phyloP scores from a whole-genome alignment of 1,140 invertebrate species.

The Drosophila gunungcola region DNA sequence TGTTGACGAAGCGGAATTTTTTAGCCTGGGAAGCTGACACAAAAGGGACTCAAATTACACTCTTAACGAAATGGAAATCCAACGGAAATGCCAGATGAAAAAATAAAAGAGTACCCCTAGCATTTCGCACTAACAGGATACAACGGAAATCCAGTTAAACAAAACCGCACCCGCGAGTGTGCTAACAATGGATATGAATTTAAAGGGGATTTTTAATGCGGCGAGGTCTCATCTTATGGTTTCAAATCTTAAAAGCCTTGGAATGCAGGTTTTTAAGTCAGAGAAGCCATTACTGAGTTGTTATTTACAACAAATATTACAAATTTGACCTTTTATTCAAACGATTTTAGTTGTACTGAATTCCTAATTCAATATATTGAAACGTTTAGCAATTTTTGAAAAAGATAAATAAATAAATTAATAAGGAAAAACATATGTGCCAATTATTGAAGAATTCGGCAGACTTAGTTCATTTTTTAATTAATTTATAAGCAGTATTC shows the following conservation, averaged over 20 bases:
- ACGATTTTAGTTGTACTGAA: no score
- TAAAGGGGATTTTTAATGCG: background rate
- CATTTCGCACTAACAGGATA: slow-evolving; percentile 26
- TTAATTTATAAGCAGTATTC: background rate
- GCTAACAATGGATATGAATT: slow-evolving; percentile 24
- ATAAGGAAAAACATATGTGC: background rate
- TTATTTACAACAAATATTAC: no score
- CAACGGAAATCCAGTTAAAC: slow-evolving; percentile 21
- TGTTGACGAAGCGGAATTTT: slow-evolving; percentile 33
- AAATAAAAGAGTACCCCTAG: slow-evolving; percentile 1
- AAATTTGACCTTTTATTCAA: no score
- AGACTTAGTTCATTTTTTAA: no score
- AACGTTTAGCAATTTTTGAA: no score
- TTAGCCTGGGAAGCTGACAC: slow-evolving; percentile 49
- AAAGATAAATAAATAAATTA: background rate
- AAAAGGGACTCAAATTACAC: slow-evolving; percentile 72
- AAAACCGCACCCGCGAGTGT: slow-evolving; percentile 20
- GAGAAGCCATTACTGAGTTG: no score
- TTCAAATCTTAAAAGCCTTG: no score
- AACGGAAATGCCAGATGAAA: slow-evolving; percentile 14
- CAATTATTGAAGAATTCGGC: no score
- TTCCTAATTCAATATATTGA: no score
- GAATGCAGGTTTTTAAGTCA: no score
- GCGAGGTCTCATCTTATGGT: no score
- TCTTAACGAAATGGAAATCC: slow-evolving; percentile 65